These are phyloP conservation scores for Ornithoptera alexandrae DNA, from an alignment of 2,888 invertebrate genomes.

Conservation along the genomic window DNA sequence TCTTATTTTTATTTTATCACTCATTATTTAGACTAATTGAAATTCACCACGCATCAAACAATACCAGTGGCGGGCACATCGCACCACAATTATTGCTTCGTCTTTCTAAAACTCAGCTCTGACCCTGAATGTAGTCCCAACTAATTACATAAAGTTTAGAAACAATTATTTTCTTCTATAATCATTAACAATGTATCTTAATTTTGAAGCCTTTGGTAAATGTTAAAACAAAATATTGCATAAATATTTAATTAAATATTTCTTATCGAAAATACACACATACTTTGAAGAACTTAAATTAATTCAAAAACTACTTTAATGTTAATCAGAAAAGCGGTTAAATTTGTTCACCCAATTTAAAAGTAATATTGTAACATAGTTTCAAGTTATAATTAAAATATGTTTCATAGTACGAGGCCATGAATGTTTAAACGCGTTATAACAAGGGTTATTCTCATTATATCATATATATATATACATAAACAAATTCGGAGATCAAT, in stretches of 20 bases:
- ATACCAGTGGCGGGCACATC: not conserved
- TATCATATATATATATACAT: not conserved
- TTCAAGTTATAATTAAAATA: not conserved
- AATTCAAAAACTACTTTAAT: too few species aligned
- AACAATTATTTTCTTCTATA: not conserved
- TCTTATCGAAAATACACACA: too few species aligned
- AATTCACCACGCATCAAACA: constrained; percentile 6
- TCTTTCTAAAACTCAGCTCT: not conserved
- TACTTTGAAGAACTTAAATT: too few species aligned
- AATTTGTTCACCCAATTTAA: too few species aligned
- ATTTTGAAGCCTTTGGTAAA: too few species aligned
- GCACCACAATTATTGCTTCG: not conserved
- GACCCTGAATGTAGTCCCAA: not conserved
- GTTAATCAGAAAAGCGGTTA: too few species aligned
- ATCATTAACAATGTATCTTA: not conserved
- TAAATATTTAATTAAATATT: too few species aligned
- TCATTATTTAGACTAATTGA: constrained; percentile 9
- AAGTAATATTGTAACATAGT: not conserved
- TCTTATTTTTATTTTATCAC: constrained; percentile 7
- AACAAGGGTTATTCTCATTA: not conserved
- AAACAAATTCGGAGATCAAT: not conserved
- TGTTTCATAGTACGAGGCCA: not conserved
- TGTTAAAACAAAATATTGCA: too few species aligned
- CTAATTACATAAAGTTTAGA: too few species aligned
- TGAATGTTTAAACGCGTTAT: not conserved